Percentiles rank a stretch among this genome's conserved stretches.
Evolutionary conservation across 1,140 invertebrate species (phyloP).

Genomic region (Drosophila virilis): DNA sequence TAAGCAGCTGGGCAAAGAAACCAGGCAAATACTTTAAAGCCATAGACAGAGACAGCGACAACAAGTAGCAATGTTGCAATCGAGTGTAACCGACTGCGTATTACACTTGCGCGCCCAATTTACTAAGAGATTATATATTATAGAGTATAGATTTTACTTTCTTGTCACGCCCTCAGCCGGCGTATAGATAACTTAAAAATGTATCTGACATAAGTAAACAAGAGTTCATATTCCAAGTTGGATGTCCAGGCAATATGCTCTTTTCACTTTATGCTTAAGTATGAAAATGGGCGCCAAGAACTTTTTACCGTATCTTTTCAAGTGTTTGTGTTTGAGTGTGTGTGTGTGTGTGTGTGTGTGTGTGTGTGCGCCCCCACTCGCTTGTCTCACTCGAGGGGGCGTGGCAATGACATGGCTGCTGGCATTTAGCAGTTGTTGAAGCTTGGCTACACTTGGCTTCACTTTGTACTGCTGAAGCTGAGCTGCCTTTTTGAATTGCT

Average conservation of each 20-base stretch:
- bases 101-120: no score
- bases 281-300: conserved; percentile 9
- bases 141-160: no score
- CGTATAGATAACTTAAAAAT: no score
- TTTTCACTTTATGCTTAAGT: no score
- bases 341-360: conserved; percentile 21
- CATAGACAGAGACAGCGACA: conserved; percentile 5
- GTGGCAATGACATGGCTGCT: conserved; percentile 48
- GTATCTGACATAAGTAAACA: no score
- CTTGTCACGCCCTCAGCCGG: no score
- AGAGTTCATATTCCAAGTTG: no score
- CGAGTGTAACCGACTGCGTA: no score
- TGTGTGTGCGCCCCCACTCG: conserved; percentile 25
- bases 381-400: conserved; percentile 36
- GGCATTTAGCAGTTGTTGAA: conserved; percentile 62
- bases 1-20: conserved; percentile 54
- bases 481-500: conserved; percentile 52
- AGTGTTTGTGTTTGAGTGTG: conserved; percentile 9
- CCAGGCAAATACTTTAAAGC: conserved; percentile 56
- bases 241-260: no score
- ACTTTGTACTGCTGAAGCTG: conserved; percentile 34
- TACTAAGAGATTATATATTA: no score
- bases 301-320: conserved; percentile 22
- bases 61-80: no score
- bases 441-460: conserved; percentile 46